Percentiles rank a stretch among this genome's conserved stretches.
These are phyloP conservation scores for Tachypleus tridentatus DNA, from an alignment of 1,140 invertebrate genomes.

Conservation along the genomic window DNA sequence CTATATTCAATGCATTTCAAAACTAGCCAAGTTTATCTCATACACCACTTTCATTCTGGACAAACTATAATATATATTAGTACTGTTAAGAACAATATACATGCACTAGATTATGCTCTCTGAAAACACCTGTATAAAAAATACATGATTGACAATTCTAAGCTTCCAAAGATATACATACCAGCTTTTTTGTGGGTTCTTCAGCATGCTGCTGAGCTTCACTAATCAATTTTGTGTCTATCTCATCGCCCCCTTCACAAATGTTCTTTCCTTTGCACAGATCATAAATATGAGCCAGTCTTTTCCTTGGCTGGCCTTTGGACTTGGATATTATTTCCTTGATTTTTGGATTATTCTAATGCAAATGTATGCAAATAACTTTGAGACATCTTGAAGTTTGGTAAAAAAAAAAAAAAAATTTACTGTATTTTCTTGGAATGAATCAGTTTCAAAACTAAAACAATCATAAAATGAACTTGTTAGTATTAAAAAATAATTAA, in stretches of 20 bases:
- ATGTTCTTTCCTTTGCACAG: constrained; percentile 96
- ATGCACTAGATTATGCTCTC: too few species aligned
- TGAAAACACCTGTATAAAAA: too few species aligned
- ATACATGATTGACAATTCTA: too few species aligned
- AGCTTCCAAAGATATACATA: neutral
- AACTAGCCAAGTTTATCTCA: too few species aligned
- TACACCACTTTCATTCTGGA: too few species aligned
- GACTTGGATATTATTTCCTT: constrained; percentile 95
- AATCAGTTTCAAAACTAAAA: too few species aligned
- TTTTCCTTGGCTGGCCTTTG: constrained; percentile 89
- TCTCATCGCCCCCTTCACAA: constrained; percentile 96
- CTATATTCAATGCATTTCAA: too few species aligned
- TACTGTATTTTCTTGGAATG: too few species aligned
- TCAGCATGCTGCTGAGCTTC: constrained; percentile 21
- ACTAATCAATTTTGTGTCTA: constrained; percentile 48
- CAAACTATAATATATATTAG: too few species aligned
- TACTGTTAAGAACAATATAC: too few species aligned
- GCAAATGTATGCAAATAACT: neutral
- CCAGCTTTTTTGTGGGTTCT: constrained; percentile 19
- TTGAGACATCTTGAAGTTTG: constrained; percentile 5
- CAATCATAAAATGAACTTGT: too few species aligned
- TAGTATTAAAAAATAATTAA: too few species aligned
- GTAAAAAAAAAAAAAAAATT: constrained; percentile 1
- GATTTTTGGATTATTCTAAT: constrained; percentile 82
- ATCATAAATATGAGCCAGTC: constrained; percentile 92